Percentiles rank a stretch among this genome's conserved stretches.
Evolutionary conservation across 53 echinoderm and acorn worm genomes (phyloP).

Genomic region (Hippasteria phrygiana): DNA sequence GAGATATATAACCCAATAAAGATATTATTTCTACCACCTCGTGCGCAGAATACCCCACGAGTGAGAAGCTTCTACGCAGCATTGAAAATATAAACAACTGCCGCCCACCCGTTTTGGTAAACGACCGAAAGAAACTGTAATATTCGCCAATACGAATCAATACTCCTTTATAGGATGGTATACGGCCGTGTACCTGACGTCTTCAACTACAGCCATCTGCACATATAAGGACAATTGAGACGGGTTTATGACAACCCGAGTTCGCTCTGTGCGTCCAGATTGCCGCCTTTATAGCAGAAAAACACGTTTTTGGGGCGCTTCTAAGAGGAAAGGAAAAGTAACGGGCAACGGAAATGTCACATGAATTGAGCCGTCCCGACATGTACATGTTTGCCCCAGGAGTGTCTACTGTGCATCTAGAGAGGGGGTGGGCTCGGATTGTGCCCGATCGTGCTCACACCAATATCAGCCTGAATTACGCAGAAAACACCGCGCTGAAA

Average conservation of each 20-base stretch:
- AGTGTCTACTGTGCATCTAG: neutral
- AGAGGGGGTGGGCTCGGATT: neutral
- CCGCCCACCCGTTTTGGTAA: neutral
- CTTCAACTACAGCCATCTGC: neutral
- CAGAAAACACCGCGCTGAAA: neutral
- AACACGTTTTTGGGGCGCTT: neutral
- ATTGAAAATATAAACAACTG: neutral
- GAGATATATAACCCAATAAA: neutral
- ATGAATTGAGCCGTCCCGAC: neutral
- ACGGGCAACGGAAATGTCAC: neutral
- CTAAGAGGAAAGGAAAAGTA: neutral
- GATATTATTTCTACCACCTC: neutral
- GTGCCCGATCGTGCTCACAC: neutral
- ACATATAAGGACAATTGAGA: neutral
- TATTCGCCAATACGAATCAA: neutral
- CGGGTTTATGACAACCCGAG: constrained; percentile 8
- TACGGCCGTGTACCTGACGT: neutral
- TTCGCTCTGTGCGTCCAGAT: neutral
- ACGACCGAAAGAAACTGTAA: neutral
- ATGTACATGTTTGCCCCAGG: neutral
- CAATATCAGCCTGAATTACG: neutral
- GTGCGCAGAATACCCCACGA: neutral
- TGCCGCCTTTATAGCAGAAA: neutral
- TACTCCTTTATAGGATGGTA: neutral
- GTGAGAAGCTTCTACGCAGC: neutral